These are phyloP conservation scores for Cynocephalus volans DNA, from an alignment of 2,113 vertebrate genomes.

Conservation along the genomic window DNA sequence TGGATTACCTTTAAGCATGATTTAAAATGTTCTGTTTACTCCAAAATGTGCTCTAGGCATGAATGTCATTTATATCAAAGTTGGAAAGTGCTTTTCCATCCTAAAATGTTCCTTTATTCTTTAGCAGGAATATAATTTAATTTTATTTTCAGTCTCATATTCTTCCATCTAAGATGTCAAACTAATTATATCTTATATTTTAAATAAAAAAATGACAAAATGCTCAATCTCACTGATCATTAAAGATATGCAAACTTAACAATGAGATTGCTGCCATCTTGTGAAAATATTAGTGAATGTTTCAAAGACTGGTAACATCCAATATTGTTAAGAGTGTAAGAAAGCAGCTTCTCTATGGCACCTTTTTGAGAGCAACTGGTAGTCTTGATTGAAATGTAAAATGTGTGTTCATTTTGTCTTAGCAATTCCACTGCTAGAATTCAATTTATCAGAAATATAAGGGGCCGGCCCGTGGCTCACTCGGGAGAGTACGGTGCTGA, in stretches of 20 bases:
- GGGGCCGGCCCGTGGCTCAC: too few species aligned
- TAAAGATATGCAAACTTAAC: background rate
- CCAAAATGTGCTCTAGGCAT: background rate
- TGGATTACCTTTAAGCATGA: background rate
- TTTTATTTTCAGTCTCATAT: background rate
- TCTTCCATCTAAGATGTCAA: background rate
- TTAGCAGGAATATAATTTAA: slow-evolving; percentile 5
- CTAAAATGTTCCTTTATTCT: background rate
- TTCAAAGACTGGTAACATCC: background rate
- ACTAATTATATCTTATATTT: background rate
- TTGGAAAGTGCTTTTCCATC: slow-evolving; percentile 28
- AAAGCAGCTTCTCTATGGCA: background rate
- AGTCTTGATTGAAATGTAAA: background rate
- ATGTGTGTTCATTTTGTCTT: background rate
- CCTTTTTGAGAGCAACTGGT: background rate
- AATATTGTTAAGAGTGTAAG: background rate
- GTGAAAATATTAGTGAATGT: slow-evolving; percentile 23
- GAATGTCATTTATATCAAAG: background rate
- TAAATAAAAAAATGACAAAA: slow-evolving; percentile 49
- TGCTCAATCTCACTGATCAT: background rate
- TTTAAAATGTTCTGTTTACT: background rate
- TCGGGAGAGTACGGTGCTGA: too few species aligned
- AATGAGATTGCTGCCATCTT: background rate
- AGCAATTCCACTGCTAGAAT: background rate
- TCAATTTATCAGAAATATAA: background rate